Percentiles rank a stretch among this genome's conserved stretches.
These are phyloP conservation scores for Anolis apletophallus DNA, from an alignment of 2,797 vertebrate species.

Conservation along the genomic window DNA sequence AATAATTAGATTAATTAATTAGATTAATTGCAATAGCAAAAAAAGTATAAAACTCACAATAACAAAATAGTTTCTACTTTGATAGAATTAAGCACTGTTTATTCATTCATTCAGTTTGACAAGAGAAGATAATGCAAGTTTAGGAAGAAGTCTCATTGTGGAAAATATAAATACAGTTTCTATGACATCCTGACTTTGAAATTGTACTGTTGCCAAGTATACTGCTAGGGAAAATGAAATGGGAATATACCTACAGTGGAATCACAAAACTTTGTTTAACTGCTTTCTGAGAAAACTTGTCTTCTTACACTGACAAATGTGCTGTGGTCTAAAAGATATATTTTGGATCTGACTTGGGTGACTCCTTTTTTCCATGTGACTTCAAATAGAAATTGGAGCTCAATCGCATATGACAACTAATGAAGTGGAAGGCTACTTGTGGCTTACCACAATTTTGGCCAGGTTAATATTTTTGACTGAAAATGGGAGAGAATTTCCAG, in stretches of 20 bases:
- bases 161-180: conserved; percentile 13
- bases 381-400: background rate
- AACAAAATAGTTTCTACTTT: background rate
- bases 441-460: background rate
- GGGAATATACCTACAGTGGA: background rate
- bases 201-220: background rate
- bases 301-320: background rate
- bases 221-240: background rate
- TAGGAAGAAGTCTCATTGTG: background rate
- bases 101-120: background rate
- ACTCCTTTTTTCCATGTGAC: background rate
- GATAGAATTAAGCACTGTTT: background rate
- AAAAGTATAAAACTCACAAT: background rate
- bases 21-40: no score
- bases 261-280: background rate
- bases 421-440: background rate
- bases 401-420: background rate
- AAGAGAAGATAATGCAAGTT: background rate
- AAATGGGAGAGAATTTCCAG: background rate
- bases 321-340: background rate
- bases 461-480: no score
- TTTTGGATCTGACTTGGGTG: background rate
- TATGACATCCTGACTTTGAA: conserved; percentile 1
- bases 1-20: background rate
- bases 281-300: no score